These are phyloP conservation scores for Zaprionus lachaisei DNA, from an alignment of 1,140 invertebrate genomes.

Conservation along the genomic window DNA sequence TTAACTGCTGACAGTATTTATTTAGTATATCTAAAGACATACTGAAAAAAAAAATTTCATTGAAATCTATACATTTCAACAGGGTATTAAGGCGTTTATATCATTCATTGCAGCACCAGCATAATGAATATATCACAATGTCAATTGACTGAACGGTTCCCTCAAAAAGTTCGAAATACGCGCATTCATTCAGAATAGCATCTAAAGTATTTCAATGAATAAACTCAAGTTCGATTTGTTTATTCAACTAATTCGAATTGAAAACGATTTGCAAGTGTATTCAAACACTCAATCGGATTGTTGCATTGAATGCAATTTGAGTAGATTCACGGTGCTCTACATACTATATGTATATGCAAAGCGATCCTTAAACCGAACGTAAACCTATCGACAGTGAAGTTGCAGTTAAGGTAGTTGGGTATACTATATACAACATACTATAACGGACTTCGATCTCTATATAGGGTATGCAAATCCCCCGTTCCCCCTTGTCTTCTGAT, in stretches of 20 bases:
- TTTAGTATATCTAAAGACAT: background rate
- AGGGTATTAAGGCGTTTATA: background rate
- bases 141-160: background rate
- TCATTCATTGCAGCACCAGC: too few species aligned
- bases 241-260: conserved; percentile 1
- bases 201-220: background rate
- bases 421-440: too few species aligned
- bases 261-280: background rate
- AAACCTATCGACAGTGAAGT: background rate
- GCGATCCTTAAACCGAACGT: conserved; percentile 13
- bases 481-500: background rate
- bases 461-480: too few species aligned
- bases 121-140: background rate
- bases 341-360: too few species aligned
- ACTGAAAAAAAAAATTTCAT: background rate
- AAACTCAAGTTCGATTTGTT: background rate
- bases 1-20: background rate
- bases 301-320: background rate
- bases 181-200: background rate
- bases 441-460: too few species aligned
- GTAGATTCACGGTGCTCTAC: too few species aligned
- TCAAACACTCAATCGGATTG: background rate
- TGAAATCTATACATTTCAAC: background rate
- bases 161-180: background rate
- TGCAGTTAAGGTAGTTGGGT: too few species aligned